Base-by-base conservation (phyloP, 1,140 invertebrate genomes). In the Plodia interpunctella region DNA sequence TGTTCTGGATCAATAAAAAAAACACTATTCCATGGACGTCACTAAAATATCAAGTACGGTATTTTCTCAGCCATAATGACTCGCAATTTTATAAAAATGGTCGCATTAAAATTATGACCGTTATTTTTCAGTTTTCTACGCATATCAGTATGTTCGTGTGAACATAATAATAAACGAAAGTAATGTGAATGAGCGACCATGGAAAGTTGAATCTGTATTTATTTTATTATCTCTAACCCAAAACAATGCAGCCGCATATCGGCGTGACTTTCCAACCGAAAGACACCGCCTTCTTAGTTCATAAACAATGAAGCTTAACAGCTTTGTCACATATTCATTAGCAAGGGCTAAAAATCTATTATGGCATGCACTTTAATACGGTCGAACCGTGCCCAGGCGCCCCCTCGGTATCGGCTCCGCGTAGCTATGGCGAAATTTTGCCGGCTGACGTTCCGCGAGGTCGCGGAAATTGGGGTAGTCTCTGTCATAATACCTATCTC, bases 341-440 rank as follows among this genome's bases (percentile, higher is more conserved):
- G 38, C 38, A 44, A 44, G 49, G 55, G 57, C 52, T 67, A 64
- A 62, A 71, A 57, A 74, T 72, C 80, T 83, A 87, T 73, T 88
- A 86, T 88, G 83, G 83, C 86, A 82, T 76, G 3, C 21, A 4
- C 2, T 65, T 83, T 69, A 90, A 65, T 90, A 90, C 35, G 90
- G 88, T 63, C 88, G 75, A 28, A 90, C 87, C 52, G 88, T 88
- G 0, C 87, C 87, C 5, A 90, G 77, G 30, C 88, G 82, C n/a
- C 84, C 88, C 21, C 90, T 67, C 0, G 85, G 83, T 54, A 90
- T 84, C 11, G 90, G 90, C 57, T 90, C 88, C 28, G 90, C 90
- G 58, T 90, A 90, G 60, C 90, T 90, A 68, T 90, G 90, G 13
- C 88, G 78, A 67, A 86, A 88, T 59, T 90, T 90, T 5, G 79